phyloP scores from a whole-genome alignment of 2,797 vertebrate species.

The Micromesistius poutassou region DNA sequence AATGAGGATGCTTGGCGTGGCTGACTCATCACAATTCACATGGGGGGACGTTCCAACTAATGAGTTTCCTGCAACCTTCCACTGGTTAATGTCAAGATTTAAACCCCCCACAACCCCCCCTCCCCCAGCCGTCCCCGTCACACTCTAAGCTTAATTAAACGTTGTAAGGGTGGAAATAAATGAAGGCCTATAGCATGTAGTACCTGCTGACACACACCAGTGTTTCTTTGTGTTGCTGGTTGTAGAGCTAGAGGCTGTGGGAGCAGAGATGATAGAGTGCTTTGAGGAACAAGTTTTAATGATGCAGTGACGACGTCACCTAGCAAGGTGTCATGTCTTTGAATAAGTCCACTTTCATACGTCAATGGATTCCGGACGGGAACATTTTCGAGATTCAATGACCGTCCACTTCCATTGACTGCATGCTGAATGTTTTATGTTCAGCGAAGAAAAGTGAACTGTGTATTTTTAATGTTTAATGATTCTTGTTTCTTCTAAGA shows the following conservation, averaged over 20 bases:
- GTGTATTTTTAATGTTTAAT: constrained; percentile 37
- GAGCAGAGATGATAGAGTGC: neutral
- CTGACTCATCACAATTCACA: constrained; percentile 60
- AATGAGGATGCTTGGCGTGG: neutral
- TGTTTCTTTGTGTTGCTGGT: neutral
- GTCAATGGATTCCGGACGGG: too few species aligned
- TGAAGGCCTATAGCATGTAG: neutral
- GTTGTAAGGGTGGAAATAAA: neutral
- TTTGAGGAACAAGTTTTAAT: neutral
- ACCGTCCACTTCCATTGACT: too few species aligned
- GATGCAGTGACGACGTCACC: too few species aligned
- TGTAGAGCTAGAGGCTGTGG: neutral
- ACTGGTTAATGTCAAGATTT: constrained; percentile 22
- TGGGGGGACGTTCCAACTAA: constrained; percentile 69
- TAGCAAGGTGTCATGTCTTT: neutral
- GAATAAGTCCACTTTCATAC: neutral
- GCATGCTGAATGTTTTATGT: neutral
- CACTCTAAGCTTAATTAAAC: neutral
- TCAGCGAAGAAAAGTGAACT: neutral
- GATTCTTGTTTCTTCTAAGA: constrained; percentile 34
- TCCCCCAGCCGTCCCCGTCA: neutral
- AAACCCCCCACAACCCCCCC: too few species aligned
- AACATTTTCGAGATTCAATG: neutral
- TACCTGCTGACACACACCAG: neutral
- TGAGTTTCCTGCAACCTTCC: constrained; percentile 61